A percentile compares a stretch with the other conserved stretches of the same genome.
Conservation (phyloP, 1,140 invertebrate genomes). For the Drepana arcuata region DNA sequence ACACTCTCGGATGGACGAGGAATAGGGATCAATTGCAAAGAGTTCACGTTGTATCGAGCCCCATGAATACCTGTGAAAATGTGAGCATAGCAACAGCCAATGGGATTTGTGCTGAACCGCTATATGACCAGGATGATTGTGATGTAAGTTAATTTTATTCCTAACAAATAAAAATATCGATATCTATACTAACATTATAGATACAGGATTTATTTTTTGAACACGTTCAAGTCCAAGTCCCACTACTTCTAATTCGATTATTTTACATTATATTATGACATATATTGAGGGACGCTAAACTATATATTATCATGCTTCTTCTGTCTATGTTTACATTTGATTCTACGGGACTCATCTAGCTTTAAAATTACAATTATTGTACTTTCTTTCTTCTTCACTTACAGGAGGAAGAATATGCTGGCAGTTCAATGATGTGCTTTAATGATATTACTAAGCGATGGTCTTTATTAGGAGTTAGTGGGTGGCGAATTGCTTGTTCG, state of each 20-base stretch:
- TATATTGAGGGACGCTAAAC: too few species aligned
- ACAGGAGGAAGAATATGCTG: constrained; percentile 89
- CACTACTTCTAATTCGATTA: too few species aligned
- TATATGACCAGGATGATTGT: constrained; percentile 84
- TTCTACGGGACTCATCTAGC: too few species aligned
- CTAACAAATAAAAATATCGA: too few species aligned
- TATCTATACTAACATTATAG: too few species aligned
- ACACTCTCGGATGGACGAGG: constrained; percentile 86
- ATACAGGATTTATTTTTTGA: too few species aligned
- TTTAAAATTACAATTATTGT: too few species aligned
- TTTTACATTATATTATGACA: too few species aligned
- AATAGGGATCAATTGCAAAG: constrained; percentile 85
- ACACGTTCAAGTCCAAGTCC: too few species aligned
- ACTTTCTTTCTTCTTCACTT: too few species aligned
- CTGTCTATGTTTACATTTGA: too few species aligned
- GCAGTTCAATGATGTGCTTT: constrained; percentile 85
- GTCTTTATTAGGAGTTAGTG: constrained; percentile 82
- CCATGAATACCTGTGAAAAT: constrained; percentile 87
- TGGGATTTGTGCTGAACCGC: constrained; percentile 86
- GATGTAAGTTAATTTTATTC: constrained; percentile 74
- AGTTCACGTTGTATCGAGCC: constrained; percentile 79
- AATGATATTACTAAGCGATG: constrained; percentile 77
- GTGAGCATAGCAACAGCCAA: constrained; percentile 87
- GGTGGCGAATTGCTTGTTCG: constrained; percentile 86
- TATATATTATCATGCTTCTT: too few species aligned